Conservation (phyloP, 2,888 invertebrate genomes). For the Alitta virens region DNA sequence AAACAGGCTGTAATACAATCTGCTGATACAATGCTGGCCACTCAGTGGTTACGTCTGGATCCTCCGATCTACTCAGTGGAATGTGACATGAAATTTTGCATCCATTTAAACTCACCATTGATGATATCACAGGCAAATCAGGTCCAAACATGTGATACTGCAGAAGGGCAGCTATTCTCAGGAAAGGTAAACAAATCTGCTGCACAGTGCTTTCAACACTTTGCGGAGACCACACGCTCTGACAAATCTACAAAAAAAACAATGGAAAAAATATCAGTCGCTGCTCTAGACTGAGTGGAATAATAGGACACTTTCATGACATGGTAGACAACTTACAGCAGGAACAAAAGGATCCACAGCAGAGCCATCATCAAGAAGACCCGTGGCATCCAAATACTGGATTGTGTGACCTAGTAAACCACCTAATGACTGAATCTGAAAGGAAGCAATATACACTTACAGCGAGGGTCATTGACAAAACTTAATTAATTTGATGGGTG, state of each 20-base stretch:
- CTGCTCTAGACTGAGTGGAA: no score
- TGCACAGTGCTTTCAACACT: constrained; percentile 66
- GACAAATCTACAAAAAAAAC: constrained; percentile 41
- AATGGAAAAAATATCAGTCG: no score
- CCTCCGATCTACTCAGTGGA: no score
- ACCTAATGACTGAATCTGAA: constrained; percentile 28
- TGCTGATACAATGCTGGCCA: no score
- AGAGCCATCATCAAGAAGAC: constrained; percentile 67
- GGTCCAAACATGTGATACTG: constrained; percentile 66
- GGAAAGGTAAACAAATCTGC: constrained; percentile 77
- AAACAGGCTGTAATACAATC: no score
- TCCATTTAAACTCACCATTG: not conserved
- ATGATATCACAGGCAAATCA: no score
- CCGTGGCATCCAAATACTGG: constrained; percentile 61
- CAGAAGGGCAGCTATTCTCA: constrained; percentile 79
- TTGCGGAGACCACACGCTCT: constrained; percentile 55
- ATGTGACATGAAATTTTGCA: not conserved
- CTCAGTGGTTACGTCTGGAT: no score
- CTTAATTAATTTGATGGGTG: not conserved
- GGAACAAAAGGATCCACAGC: constrained; percentile 45
- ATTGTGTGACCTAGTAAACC: constrained; percentile 56
- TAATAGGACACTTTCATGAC: no score
- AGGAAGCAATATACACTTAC: no score
- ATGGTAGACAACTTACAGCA: constrained; percentile 38
- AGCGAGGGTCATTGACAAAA: not conserved